These are phyloP conservation scores for Macrosteles quadrilineatus DNA, from an alignment of 1,140 invertebrate genomes.

Conservation along the genomic window DNA sequence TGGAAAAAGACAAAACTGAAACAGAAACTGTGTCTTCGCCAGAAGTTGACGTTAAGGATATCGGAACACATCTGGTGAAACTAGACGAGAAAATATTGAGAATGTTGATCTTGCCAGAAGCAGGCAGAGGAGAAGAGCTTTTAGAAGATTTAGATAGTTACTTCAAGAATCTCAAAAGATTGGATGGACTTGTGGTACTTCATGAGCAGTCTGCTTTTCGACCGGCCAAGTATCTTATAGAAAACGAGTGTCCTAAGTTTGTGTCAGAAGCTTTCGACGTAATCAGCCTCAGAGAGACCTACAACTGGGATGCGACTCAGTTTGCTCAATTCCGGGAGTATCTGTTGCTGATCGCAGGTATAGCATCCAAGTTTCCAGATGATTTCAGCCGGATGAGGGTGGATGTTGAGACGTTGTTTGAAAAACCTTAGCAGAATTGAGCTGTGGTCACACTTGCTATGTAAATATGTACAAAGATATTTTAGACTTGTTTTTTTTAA, in stretches of 20 bases:
- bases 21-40: no score
- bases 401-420: neutral
- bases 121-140: neutral
- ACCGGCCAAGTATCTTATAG: neutral
- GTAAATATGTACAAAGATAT: no score
- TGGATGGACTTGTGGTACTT: neutral
- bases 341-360: neutral
- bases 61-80: neutral
- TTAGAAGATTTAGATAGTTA: neutral
- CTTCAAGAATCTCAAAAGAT: neutral
- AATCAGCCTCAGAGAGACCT: neutral
- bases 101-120: neutral
- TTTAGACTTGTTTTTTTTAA: no score
- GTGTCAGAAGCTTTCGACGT: slow-evolving; percentile 3
- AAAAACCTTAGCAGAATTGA: neutral
- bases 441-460: no score
- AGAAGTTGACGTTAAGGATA: neutral
- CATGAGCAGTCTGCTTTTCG: neutral
- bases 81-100: neutral
- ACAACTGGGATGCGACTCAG: neutral
- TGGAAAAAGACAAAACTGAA: no score
- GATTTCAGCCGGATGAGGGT: slow-evolving; percentile 7
- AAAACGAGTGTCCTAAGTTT: slow-evolving; percentile 2
- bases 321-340: neutral
- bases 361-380: neutral